phyloP scores from a whole-genome alignment of 2,113 vertebrate species.

The Poeciliopsis retropinna region DNA sequence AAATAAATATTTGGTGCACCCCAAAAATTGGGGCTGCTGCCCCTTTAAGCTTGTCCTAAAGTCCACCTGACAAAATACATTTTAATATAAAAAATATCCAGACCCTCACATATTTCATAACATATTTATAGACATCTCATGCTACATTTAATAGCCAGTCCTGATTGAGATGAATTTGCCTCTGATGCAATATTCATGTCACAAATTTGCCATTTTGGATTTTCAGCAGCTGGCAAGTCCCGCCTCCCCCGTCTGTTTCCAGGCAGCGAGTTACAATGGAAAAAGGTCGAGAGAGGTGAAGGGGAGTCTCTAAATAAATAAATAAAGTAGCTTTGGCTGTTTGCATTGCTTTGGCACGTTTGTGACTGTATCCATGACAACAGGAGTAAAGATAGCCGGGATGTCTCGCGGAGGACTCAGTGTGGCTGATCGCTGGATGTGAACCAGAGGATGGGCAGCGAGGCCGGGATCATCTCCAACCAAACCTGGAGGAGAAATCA shows the following conservation, averaged over 20 bases:
- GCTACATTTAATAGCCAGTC: neutral
- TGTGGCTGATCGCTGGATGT: conserved; percentile 36
- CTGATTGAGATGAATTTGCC: neutral
- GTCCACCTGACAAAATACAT: neutral
- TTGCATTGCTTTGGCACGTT: conserved; percentile 69
- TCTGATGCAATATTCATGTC: conserved; percentile 61
- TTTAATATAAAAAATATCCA: neutral
- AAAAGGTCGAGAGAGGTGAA: conserved; percentile 1
- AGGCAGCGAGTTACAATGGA: conserved; percentile 7
- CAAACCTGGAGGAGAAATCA: conserved; percentile 20
- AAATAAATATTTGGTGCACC: no score
- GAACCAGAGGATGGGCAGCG: conserved; percentile 47
- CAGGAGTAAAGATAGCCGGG: conserved; percentile 67
- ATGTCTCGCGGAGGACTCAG: conserved; percentile 49
- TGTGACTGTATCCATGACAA: conserved; percentile 77
- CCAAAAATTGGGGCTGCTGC: no score
- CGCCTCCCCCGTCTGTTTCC: neutral
- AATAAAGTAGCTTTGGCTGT: conserved; percentile 50
- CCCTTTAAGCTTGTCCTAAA: no score
- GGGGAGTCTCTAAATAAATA: neutral
- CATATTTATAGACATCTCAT: neutral
- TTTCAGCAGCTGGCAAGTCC: neutral
- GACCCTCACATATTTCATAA: neutral
- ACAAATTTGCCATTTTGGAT: conserved; percentile 7
- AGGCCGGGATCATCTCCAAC: conserved; percentile 24